Percentiles rank a stretch among this genome's conserved stretches.
Conservation (phyloP, 1,140 invertebrate species). For the Panagrolaimus sp. region DNA sequence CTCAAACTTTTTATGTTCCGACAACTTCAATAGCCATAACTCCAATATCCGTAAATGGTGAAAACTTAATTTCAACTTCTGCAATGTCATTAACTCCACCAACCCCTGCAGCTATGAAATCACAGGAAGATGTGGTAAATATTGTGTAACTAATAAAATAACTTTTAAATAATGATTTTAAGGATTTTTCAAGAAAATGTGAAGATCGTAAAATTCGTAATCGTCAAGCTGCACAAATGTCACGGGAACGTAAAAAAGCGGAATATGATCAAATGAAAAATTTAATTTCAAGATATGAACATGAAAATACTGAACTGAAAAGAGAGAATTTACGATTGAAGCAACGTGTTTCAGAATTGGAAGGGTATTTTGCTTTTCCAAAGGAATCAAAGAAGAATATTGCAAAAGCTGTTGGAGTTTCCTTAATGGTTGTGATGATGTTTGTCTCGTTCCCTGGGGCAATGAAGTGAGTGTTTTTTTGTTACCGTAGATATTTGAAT, state of each 20-base stretch:
- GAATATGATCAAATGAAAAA: constrained; percentile 26
- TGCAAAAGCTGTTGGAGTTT: neutral
- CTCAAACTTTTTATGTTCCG: no score
- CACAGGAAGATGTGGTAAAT: no score
- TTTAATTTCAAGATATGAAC: constrained; percentile 10
- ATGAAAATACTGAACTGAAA: constrained; percentile 17
- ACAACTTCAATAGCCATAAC: no score
- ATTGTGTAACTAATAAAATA: no score
- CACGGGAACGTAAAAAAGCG: constrained; percentile 13
- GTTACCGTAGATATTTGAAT: no score
- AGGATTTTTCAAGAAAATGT: constrained; percentile 27
- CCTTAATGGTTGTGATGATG: constrained; percentile 11
- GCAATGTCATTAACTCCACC: no score
- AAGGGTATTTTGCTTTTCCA: constrained; percentile 11
- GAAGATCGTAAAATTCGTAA: constrained; percentile 27
- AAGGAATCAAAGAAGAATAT: neutral
- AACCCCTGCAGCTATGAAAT: no score
- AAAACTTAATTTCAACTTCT: no score
- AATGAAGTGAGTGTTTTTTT: neutral
- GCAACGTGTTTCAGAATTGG: constrained; percentile 21
- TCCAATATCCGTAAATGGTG: no score
- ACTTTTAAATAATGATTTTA: no score
- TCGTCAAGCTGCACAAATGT: constrained; percentile 25
- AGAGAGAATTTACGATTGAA: constrained; percentile 15
- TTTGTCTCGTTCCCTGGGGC: neutral